Evolutionary conservation across 1,140 invertebrate species (phyloP).

Genomic region (Drosophila aff.): DNA sequence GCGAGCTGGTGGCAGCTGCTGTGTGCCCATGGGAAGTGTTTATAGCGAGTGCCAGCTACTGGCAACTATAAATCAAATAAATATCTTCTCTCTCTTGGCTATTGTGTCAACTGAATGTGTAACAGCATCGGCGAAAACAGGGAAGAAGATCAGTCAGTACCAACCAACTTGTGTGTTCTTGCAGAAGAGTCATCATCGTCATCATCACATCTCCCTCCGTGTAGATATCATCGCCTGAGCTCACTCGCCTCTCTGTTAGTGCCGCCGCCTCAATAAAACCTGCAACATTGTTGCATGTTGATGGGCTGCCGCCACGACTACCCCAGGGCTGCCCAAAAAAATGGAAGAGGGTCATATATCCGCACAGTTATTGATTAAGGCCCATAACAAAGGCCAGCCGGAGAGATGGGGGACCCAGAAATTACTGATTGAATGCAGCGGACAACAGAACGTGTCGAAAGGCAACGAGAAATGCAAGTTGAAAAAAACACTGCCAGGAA

Average conservation of each 20-base stretch:
- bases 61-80: conserved; percentile 26
- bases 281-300: conserved; percentile 77
- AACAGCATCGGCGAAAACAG: not conserved
- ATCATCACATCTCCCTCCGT: not conserved
- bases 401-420: conserved; percentile 34
- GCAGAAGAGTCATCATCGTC: conserved; percentile 4
- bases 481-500: conserved; percentile 8
- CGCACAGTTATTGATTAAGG: conserved; percentile 79
- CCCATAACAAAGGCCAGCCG: conserved; percentile 53
- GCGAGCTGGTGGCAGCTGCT: conserved; percentile 10
- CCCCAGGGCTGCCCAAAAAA: conserved; percentile 8
- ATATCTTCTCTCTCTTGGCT: not conserved
- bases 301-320: conserved; percentile 72
- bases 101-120: conserved; percentile 10
- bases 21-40: conserved; percentile 40
- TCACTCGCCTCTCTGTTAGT: conserved; percentile 31
- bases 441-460: conserved; percentile 54
- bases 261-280: conserved; percentile 57
- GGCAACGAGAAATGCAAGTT: conserved; percentile 11
- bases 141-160: not conserved
- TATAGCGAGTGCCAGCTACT: conserved; percentile 21
- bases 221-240: conserved; percentile 23
- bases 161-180: not conserved
- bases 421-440: conserved; percentile 71
- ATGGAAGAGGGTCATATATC: conserved; percentile 26